These are phyloP conservation scores for Semotilus atromaculatus DNA, from an alignment of 2,797 vertebrate species.

Conservation along the genomic window DNA sequence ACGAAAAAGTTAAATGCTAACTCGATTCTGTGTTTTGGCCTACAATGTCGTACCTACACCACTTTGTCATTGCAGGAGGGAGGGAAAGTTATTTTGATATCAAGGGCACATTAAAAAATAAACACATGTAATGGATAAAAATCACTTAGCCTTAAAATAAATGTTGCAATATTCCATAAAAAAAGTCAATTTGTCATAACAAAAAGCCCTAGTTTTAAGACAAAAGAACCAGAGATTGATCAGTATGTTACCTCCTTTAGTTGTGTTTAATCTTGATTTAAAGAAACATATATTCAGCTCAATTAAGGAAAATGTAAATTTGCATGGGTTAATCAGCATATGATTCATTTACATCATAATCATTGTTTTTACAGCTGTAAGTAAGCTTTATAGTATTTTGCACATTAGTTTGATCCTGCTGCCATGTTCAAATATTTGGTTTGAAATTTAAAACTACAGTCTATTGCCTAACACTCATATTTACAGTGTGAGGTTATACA, in stretches of 20 bases:
- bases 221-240: background rate
- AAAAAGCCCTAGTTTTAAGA: background rate
- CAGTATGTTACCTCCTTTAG: background rate
- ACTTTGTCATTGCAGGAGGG: too few relatives aligned
- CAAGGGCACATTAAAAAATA: too few relatives aligned
- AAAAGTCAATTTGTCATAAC: background rate
- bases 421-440: background rate
- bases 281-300: too few relatives aligned
- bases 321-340: background rate
- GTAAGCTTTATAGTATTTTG: too few relatives aligned
- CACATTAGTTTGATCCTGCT: background rate
- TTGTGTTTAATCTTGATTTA: too few relatives aligned
- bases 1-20: too few relatives aligned
- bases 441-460: background rate
- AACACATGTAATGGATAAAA: too few relatives aligned
- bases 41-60: too few relatives aligned
- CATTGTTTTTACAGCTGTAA: too few relatives aligned
- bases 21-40: too few relatives aligned
- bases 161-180: background rate
- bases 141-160: too few relatives aligned
- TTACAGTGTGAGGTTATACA: background rate
- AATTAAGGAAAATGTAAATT: background rate
- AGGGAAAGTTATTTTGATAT: accelerated
- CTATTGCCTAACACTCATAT: background rate
- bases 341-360: too few relatives aligned